Conservation (phyloP, 2,888 invertebrate species). For the Colletes collaris region DNA sequence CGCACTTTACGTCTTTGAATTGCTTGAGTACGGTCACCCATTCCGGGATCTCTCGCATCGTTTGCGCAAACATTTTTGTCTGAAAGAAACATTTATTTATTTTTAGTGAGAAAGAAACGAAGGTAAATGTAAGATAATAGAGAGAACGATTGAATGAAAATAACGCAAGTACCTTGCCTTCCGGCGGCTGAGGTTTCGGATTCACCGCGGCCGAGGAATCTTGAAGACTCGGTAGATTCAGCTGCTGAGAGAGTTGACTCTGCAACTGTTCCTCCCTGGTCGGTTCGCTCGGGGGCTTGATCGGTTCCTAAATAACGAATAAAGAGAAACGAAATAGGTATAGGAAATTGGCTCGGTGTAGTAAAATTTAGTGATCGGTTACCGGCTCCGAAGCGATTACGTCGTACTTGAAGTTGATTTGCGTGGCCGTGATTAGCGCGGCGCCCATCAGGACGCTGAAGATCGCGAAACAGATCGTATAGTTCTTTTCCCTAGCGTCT, state of each 20-base stretch:
- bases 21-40: slow-evolving; percentile 96
- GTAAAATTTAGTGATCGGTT: slow-evolving; percentile 37
- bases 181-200: slow-evolving; percentile 81
- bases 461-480: slow-evolving; percentile 98
- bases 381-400: slow-evolving; percentile 77
- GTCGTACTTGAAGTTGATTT: slow-evolving; percentile 87
- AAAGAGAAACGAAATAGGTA: neutral
- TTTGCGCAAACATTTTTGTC: slow-evolving; percentile 96
- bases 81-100: slow-evolving; percentile 75
- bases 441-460: slow-evolving; percentile 98
- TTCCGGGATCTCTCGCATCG: slow-evolving; percentile 94
- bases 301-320: slow-evolving; percentile 73
- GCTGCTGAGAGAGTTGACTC: slow-evolving; percentile 92
- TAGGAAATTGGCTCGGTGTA: neutral
- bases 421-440: slow-evolving; percentile 95
- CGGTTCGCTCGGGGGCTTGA: slow-evolving; percentile 82
- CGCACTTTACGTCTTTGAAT: slow-evolving; percentile 95
- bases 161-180: slow-evolving; percentile 82
- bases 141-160: no score
- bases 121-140: neutral
- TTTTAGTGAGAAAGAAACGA: neutral
- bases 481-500: slow-evolving; percentile 96
- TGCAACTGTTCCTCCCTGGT: slow-evolving; percentile 91
- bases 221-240: slow-evolving; percentile 90
- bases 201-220: slow-evolving; percentile 85